Evolutionary conservation across 2,113 vertebrate species (phyloP).

Genomic region (Toxotes jaculatrix): DNA sequence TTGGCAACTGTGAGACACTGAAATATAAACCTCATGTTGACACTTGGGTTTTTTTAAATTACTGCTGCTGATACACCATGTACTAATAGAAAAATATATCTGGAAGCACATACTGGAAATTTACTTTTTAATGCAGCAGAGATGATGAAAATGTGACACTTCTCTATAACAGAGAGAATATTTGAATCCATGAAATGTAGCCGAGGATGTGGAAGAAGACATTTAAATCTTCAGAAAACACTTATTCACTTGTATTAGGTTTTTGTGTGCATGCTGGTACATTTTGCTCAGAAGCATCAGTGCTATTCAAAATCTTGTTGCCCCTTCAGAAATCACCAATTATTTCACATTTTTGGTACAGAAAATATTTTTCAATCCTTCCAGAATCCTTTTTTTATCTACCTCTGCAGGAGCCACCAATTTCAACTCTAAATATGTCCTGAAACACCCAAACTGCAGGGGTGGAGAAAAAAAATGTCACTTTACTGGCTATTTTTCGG

Average conservation of each 20-base stretch:
- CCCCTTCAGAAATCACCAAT: neutral
- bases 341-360: neutral
- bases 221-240: neutral
- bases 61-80: neutral
- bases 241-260: neutral
- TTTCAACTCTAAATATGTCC: neutral
- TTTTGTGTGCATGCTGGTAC: neutral
- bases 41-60: neutral
- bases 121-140: neutral
- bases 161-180: neutral
- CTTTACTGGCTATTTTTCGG: neutral
- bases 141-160: neutral
- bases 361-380: neutral
- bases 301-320: neutral
- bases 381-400: neutral
- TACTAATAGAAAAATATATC: neutral
- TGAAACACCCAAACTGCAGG: neutral
- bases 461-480: neutral
- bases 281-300: constrained; percentile 5
- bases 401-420: neutral
- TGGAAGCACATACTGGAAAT: neutral
- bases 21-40: neutral
- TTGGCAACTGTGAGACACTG: constrained; percentile 20
- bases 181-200: neutral
- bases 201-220: neutral